These are phyloP conservation scores for Idaea aversata DNA, from an alignment of 2,888 invertebrate genomes.

Conservation along the genomic window DNA sequence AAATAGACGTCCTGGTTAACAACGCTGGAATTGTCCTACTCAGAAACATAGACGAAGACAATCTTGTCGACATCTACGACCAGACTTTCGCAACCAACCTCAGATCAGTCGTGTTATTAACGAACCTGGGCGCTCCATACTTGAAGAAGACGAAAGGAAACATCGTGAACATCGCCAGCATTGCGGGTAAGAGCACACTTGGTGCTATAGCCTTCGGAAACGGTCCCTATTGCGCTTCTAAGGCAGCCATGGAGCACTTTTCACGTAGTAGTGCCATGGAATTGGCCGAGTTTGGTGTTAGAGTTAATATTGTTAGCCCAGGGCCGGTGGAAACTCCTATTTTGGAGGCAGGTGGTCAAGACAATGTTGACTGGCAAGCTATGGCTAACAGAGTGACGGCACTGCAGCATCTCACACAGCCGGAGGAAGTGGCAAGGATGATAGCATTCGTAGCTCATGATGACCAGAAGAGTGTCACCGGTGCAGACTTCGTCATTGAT, in stretches of 20 bases:
- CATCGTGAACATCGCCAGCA: conserved; percentile 29
- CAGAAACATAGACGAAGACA: conserved; percentile 13
- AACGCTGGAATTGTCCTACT: conserved; percentile 22
- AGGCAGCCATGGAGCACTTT: conserved; percentile 86
- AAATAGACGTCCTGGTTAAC: conserved; percentile 25
- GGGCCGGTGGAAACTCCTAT: conserved; percentile 78
- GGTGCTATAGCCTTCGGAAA: conserved; percentile 10
- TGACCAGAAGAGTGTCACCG: not conserved
- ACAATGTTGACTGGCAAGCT: not conserved
- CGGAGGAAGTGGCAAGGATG: not conserved
- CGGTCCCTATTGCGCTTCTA: conserved; percentile 82
- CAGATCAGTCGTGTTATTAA: conserved; percentile 19
- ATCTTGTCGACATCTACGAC: conserved; percentile 20
- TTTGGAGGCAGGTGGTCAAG: not conserved
- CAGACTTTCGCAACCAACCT: conserved; percentile 21
- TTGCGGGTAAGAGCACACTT: conserved; percentile 19
- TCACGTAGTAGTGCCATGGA: conserved; percentile 86
- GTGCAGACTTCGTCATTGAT: not conserved
- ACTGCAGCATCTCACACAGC: not conserved
- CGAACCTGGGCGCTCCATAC: conserved; percentile 22
- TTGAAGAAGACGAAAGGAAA: conserved; percentile 27
- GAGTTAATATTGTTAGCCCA: conserved; percentile 85
- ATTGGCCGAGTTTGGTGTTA: conserved; percentile 71
- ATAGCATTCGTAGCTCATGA: not conserved
- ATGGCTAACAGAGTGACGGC: not conserved